Base-by-base conservation (phyloP, 1,140 invertebrate genomes). In the Zaprionus lachaisei region DNA sequence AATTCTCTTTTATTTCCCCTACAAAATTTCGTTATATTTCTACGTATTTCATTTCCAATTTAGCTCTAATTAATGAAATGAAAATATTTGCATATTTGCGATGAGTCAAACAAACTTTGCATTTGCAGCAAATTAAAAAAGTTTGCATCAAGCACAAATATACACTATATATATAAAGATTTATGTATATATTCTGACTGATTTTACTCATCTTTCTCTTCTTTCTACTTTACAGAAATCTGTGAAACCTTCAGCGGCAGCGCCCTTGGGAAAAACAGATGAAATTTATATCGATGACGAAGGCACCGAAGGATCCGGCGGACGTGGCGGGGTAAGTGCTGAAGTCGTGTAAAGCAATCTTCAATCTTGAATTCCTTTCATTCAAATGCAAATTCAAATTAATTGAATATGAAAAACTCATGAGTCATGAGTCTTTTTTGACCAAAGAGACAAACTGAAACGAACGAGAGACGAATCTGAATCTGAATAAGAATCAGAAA, bases 211-310 rank as follows among this genome's bases (percentile, higher is more conserved):
- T 49, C 15, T 62, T 61, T 26, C 41, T 41, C 12, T 54, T 20
- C 67, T 41, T 14, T 54, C n/a, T 70, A 79, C 65, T 77, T 92
- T 90, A 38, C 87, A 92, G 92, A 92, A 92, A 81, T 69, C 79
- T 77, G 83, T 77, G 34, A 81, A 92, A 87, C 72, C 87, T 51
- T 83, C 77, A 54, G 67, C 81, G 47, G 62, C 57, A 68, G 73
- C 78, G 49, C 61, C 72, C 54, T 79, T 72, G 37, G 73, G 77
- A 26, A 65, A 79, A 26, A 80, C 73, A 67, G 93, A 92, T 83
- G 92, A 93, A 72, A 93, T 94, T 84, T 93, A 93, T 66, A 94
- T 94, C 74, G 92, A 93, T 75, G 93, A 93, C 82, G 93, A 93
- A 72, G 92, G 89, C 78, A 91, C 93, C 51, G 94, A 94, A 77